phyloP scores from a whole-genome alignment of 2,797 vertebrate species.

The Pteronotus mesoamericanus region DNA sequence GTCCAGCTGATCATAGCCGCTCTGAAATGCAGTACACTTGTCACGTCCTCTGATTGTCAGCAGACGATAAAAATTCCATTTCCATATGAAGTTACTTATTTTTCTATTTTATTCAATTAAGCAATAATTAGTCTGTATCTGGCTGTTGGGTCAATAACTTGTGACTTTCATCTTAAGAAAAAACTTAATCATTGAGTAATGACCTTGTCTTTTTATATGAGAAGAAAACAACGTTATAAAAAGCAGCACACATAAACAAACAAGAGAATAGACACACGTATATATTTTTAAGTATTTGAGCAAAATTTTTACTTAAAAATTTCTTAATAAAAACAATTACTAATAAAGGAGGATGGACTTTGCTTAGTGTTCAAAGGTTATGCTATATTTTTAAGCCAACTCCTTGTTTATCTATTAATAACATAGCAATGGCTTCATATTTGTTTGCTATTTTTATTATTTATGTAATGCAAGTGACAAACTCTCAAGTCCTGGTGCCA shows the following conservation, averaged over 20 bases:
- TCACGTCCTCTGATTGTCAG: background rate
- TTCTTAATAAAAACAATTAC: background rate
- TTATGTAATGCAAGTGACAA: background rate
- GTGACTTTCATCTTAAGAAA: background rate
- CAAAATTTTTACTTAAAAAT: background rate
- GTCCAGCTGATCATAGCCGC: accelerated
- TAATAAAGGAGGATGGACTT: background rate
- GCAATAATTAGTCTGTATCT: background rate
- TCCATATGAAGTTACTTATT: background rate
- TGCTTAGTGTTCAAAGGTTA: background rate
- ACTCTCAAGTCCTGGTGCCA: background rate
- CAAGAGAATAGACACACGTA: background rate
- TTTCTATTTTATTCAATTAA: background rate
- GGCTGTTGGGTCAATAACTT: background rate
- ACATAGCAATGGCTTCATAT: background rate
- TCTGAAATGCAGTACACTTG: accelerated
- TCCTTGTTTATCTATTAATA: background rate
- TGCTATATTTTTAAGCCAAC: background rate
- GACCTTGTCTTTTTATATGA: background rate
- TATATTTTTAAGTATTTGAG: background rate
- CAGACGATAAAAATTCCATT: background rate
- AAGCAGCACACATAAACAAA: background rate
- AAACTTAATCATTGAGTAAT: background rate
- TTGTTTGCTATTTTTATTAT: background rate
- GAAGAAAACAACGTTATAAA: background rate